A percentile compares a stretch with the other conserved stretches of the same genome.
phyloP scores from a whole-genome alignment of 2,113 vertebrate genomes.

The Istiophorus platypterus region DNA sequence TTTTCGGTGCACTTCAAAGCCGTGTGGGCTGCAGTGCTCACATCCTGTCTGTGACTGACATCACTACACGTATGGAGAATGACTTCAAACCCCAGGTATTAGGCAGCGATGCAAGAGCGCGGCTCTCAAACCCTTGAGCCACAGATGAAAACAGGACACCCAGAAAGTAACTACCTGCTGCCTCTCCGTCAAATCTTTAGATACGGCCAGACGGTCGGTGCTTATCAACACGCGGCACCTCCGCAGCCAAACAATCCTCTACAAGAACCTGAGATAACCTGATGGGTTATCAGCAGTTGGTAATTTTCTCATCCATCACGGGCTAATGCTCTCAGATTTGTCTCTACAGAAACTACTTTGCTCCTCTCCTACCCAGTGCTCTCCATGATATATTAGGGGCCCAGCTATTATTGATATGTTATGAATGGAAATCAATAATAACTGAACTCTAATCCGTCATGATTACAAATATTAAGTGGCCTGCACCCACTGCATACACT shows the following conservation, averaged over 20 bases:
- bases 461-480: slow-evolving; percentile 78
- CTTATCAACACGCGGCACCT: slow-evolving; percentile 59
- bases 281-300: slow-evolving; percentile 51
- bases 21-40: slow-evolving; percentile 69
- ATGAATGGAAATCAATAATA: slow-evolving; percentile 75
- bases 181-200: slow-evolving; percentile 25
- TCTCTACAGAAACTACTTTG: slow-evolving; percentile 34
- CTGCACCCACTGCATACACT: slow-evolving; percentile 70
- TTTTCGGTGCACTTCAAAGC: slow-evolving; percentile 78
- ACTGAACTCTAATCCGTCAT: slow-evolving; percentile 67
- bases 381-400: slow-evolving; percentile 42
- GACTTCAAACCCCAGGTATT: slow-evolving; percentile 64
- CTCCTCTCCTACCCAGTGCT: slow-evolving; percentile 28
- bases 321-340: slow-evolving; percentile 33
- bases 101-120: slow-evolving; percentile 27
- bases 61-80: slow-evolving; percentile 58
- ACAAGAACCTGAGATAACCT: slow-evolving; percentile 45
- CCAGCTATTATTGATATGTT: slow-evolving; percentile 65
- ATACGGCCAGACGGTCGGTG: slow-evolving; percentile 30
- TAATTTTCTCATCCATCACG: slow-evolving; percentile 64
- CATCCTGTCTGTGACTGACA: slow-evolving; percentile 81
- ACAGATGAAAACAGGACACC: slow-evolving; percentile 52
- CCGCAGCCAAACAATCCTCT: slow-evolving; percentile 36
- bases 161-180: slow-evolving; percentile 65
- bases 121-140: slow-evolving; percentile 47